Base-by-base conservation (phyloP, 2,888 invertebrate genomes). In the Yponomeuta malinellus region DNA sequence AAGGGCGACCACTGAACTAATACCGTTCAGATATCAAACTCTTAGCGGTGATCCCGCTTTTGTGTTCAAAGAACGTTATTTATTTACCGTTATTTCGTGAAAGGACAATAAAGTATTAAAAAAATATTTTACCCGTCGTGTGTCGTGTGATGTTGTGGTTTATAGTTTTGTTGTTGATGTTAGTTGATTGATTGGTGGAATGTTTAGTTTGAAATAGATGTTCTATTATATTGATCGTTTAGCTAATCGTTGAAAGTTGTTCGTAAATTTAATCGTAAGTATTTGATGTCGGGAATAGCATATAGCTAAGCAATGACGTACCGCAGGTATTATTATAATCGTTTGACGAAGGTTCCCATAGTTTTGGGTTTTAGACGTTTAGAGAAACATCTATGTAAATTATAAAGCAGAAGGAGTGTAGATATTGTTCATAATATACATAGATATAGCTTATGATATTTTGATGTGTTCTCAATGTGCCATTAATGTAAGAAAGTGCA, bases 1-100 rank as follows among this genome's bases (percentile, higher is more conserved):
- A 92, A 92, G 77, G 90, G 88, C 72, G 91, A 91, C 2, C 90
- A 86, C 76, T 91, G 85, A 89, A 78, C 72, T 43, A 63, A 6
- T 9, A 71, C 66, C 10, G n/a, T 67, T 64, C 10, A 64, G 64
- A 59, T 15, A 15, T 59, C 52, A 2, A 59, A 59, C 65, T 65
- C 12, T 12, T 10, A 23, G 15, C 52, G 15, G 52, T 59, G 52
- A 15, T 59, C 15, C 52, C 52, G 52, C 15, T 81, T 82, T 74
- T 78, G 82, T 83, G 81, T 81, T 83, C 76, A 79, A 77, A 81
- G 82, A 75, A 80, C 78, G 78, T 72, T 73, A 29, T 48, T 33
- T 31, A 15, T 59, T 2, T 15, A 74, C 75, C 78, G 82, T 80
- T 86, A 81, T 80, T 81, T 81, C 75, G 79, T 78, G 75, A 73